Evolutionary conservation across 2,797 vertebrate species (phyloP), one percentile per base, ranked within the genome.

Genomic region (Scleropages formosus): DNA sequence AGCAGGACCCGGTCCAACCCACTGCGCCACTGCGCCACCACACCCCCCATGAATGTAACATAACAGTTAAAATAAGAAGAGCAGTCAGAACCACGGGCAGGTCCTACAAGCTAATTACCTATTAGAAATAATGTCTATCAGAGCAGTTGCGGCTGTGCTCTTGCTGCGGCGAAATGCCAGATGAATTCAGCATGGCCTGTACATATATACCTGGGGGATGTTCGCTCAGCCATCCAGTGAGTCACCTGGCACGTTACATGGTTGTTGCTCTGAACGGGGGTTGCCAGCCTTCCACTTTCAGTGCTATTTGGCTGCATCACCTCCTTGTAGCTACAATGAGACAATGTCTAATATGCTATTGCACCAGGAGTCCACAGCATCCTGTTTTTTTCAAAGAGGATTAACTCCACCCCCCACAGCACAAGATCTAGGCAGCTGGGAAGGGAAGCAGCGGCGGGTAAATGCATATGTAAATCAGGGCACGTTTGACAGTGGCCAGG

Each of bases 311-410:
- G 10, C 67, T 63, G n/a, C 27, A 65, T 44, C 39, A 6, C 31
- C 18, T 6, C 39, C 39, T 20, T 6, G 4, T 31, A n/a, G 77
- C 81, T 81, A 62, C 82, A 81, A 83, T 80, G 78, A 80, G 75
- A 77, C 16, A 78, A n/a, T n/a, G n/a, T 2, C 31, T 39, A 6
- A 39, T 39, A 2, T 8, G 8, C 39, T 8, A 1, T 4, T 26
- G 20, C 76, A 75, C 61, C 76, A 77, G 58, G 39, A 56, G 73
- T 56, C 71, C 71, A 73, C 31, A 22, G 62, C 61, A 27, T 71
- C n/a, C 49, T 15, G n/a, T 24, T 46, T n/a, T 62, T 59, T 67
- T 56, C 73, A 64, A 49, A 51, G 31, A 46, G 66, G 47, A 15
- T 73, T 68, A 76, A 73, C 47, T n/a, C 20, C 12, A 26, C 59